Percentiles rank a stretch among this genome's conserved stretches.
These are phyloP conservation scores for Helostoma temminkii DNA, from an alignment of 2,797 vertebrate species.

Conservation along the genomic window DNA sequence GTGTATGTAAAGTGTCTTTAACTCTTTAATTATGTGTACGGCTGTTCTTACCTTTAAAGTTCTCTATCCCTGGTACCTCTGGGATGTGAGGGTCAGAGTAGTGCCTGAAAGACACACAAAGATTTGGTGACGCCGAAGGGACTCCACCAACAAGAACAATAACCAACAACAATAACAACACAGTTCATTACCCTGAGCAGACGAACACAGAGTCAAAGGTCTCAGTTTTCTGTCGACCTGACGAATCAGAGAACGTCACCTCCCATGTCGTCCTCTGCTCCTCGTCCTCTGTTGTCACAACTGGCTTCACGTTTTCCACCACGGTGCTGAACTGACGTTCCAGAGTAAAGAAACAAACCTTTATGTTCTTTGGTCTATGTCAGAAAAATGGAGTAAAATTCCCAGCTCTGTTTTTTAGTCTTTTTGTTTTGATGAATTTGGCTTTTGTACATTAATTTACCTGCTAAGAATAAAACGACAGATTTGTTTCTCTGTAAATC, in stretches of 20 bases:
- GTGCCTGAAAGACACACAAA: conserved; percentile 73
- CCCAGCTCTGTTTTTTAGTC: too few relatives aligned
- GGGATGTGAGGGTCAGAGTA: conserved; percentile 84
- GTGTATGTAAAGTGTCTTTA: too few relatives aligned
- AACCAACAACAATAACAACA: too few relatives aligned
- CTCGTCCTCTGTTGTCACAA: conserved; percentile 47
- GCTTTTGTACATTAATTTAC: too few relatives aligned
- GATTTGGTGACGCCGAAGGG: not conserved
- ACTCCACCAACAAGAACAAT: too few relatives aligned
- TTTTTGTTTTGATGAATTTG: too few relatives aligned
- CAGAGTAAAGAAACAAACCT: not conserved
- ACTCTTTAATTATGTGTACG: not conserved
- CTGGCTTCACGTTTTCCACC: conserved; percentile 81
- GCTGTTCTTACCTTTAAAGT: conserved; percentile 80
- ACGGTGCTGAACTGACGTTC: conserved; percentile 76
- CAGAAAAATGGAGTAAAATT: too few relatives aligned
- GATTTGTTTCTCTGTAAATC: too few relatives aligned
- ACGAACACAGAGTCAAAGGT: conserved; percentile 80
- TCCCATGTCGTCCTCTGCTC: conserved; percentile 73
- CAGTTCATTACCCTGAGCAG: conserved; percentile 82
- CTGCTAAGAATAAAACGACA: too few relatives aligned
- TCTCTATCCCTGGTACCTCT: conserved; percentile 79
- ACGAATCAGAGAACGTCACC: conserved; percentile 73
- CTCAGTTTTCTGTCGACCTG: conserved; percentile 64
- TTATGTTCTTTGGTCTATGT: too few relatives aligned